Evolutionary conservation across 2,888 invertebrate species (phyloP).

Genomic region (Artemia sinica): DNA sequence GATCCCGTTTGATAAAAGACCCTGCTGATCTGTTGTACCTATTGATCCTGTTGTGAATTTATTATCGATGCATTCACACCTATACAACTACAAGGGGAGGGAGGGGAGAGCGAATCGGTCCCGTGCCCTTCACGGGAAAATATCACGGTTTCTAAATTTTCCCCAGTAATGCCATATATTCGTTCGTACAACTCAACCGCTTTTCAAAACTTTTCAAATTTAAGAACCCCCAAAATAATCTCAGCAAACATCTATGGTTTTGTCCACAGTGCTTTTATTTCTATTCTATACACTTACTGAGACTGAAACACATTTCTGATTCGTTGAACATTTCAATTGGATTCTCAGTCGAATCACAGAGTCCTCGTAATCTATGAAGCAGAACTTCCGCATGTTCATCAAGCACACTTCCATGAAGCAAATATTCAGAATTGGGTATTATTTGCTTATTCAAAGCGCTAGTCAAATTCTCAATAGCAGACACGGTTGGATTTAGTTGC

Average conservation of each 20-base stretch:
- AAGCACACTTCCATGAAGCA: constrained; percentile 79
- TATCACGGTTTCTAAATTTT: too few relatives aligned
- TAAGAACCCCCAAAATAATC: constrained; percentile 2
- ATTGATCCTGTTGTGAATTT: too few relatives aligned
- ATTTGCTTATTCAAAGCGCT: constrained; percentile 66
- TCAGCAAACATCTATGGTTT: too few relatives aligned
- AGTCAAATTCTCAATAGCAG: constrained; percentile 55
- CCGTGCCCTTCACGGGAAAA: too few relatives aligned
- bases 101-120: too few relatives aligned
- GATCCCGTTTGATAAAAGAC: too few relatives aligned
- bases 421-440: constrained; percentile 79
- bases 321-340: constrained; percentile 82
- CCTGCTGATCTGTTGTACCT: too few relatives aligned
- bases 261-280: too few relatives aligned
- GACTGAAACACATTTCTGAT: constrained; percentile 73
- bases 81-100: too few relatives aligned
- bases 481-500: constrained; percentile 19
- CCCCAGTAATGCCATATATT: too few relatives aligned
- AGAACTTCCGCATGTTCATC: constrained; percentile 79
- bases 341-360: constrained; percentile 80
- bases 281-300: constrained; percentile 36
- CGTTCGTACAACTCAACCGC: background rate
- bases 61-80: too few relatives aligned
- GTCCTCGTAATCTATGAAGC: constrained; percentile 66
- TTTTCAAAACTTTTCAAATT: background rate